These are phyloP conservation scores for Sebastes itinus DNA, from an alignment of 2,797 vertebrate species.

Conservation along the genomic window DNA sequence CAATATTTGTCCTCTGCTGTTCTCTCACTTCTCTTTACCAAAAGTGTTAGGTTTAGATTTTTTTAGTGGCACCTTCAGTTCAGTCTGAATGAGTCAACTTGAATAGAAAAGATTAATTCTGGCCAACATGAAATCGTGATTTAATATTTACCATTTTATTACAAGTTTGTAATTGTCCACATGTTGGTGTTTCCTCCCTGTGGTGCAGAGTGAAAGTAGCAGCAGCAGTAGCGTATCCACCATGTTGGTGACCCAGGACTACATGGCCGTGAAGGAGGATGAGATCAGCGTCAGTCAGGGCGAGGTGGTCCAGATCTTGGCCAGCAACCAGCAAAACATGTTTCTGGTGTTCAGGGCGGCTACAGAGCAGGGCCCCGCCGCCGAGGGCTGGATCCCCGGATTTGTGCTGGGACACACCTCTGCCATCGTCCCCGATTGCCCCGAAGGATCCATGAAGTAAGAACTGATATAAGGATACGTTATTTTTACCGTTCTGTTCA, in stretches of 20 bases:
- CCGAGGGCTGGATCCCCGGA: slow-evolving; percentile 99
- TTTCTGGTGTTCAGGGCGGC: slow-evolving; percentile 99
- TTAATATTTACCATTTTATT: neutral
- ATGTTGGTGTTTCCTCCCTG: neutral
- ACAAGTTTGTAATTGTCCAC: neutral
- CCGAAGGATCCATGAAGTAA: slow-evolving; percentile 97
- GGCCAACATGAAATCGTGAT: neutral
- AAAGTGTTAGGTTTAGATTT: neutral
- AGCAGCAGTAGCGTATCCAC: slow-evolving; percentile 99
- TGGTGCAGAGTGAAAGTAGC: slow-evolving; percentile 97
- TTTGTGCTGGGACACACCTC: slow-evolving; percentile 98
- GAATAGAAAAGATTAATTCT: neutral
- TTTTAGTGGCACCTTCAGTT: neutral
- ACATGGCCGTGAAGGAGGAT: slow-evolving; percentile 99
- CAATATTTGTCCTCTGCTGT: slow-evolving; percentile 2
- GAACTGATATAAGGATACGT: slow-evolving; percentile 22
- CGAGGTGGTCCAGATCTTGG: slow-evolving; percentile 99
- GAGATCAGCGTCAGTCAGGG: slow-evolving; percentile 98
- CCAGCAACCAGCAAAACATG: slow-evolving; percentile 99
- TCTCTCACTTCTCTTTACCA: neutral
- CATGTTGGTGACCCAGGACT: slow-evolving; percentile 99
- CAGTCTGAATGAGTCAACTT: neutral
- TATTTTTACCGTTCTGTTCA: neutral
- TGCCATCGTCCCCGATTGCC: slow-evolving; percentile 88
- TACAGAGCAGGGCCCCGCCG: slow-evolving; percentile 96